Evolutionary conservation across 2,888 invertebrate genomes (phyloP), one percentile per base, ranked within the genome.

Genomic region (Lasioglossum villosulum): DNA sequence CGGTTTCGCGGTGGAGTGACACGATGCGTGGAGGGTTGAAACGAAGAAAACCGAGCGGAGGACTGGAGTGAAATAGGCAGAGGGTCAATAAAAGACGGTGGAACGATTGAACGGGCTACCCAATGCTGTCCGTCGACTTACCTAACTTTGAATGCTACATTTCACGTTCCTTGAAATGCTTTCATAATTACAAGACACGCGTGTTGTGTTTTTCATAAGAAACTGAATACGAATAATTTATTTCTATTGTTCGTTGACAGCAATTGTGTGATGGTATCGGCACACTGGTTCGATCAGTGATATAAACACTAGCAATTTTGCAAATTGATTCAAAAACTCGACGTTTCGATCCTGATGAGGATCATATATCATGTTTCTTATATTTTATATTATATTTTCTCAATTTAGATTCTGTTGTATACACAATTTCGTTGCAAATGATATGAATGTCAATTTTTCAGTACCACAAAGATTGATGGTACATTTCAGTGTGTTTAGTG

Each of bases 141-240:
- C 90, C 73, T 81, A 88, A 90, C 83, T 87, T 86, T 88, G 78
- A 88, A 80, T 52, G 27, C 63, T 70, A 23, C 4, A 37, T 4
- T 68, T 68, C 37, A 23, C 0, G 34, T 37, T 37, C 37, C 4
- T 68, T n/a, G n/a, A 12, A n/a, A 56, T 1, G 4, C 56, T 56
- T 56, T 56, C 12, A n/a, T n/a, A 56, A 56, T n/a, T 56, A 12
- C 4, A 10, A 56, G 10, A 56, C n/a, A n/a, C n/a, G 56, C 3
- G n/a, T n/a, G n/a, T n/a, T n/a, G 4, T 12, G n/a, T n/a, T 56
- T n/a, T n/a, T 4, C n/a, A 23, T 8, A 23, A 52, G 2, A 52
- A 52, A 52, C 23, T 23, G 52, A 8, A 23, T 23, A 3, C 8
- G 52, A 23, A 3, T 52, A 23, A 10, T 23, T 52, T 10, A 8